A percentile compares a stretch with the other conserved stretches of the same genome.
phyloP scores from a whole-genome alignment of 2,113 vertebrate species.

The Chinchilla lanigera region DNA sequence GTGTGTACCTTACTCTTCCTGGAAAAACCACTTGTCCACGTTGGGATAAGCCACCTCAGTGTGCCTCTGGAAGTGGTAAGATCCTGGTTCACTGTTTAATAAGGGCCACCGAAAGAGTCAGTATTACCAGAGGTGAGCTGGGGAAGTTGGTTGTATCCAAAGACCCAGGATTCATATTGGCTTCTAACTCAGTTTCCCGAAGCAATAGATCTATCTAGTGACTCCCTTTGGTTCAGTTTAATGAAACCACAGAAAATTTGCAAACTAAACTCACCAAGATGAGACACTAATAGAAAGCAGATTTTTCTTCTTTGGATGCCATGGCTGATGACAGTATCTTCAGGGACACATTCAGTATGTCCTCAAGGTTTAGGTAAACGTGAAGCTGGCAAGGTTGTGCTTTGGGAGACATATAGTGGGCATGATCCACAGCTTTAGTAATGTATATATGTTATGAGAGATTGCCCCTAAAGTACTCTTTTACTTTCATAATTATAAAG shows the following conservation, averaged over 20 bases:
- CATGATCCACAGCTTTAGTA: neutral
- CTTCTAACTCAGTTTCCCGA: slow-evolving; percentile 68
- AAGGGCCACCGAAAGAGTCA: neutral
- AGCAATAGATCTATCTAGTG: slow-evolving; percentile 57
- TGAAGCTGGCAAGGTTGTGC: neutral
- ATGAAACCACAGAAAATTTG: slow-evolving; percentile 75
- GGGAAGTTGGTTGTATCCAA: neutral
- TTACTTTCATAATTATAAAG: slow-evolving; percentile 45
- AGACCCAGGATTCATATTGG: neutral
- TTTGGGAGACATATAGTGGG: neutral
- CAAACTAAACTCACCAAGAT: slow-evolving; percentile 69
- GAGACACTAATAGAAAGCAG: slow-evolving; percentile 66
- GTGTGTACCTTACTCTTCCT: neutral
- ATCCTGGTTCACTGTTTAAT: neutral
- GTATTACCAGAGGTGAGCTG: slow-evolving; percentile 27
- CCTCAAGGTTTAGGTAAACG: neutral
- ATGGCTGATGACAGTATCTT: slow-evolving; percentile 41
- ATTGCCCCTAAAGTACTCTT: neutral
- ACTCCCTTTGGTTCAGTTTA: slow-evolving; percentile 74
- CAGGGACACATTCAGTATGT: slow-evolving; percentile 36
- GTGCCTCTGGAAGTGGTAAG: neutral
- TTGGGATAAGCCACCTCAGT: neutral
- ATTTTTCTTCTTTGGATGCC: slow-evolving; percentile 64
- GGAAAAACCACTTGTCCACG: neutral
- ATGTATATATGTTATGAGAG: neutral